Conservation (phyloP, 2,797 vertebrate genomes). For the Dermochelys coriacea region DNA sequence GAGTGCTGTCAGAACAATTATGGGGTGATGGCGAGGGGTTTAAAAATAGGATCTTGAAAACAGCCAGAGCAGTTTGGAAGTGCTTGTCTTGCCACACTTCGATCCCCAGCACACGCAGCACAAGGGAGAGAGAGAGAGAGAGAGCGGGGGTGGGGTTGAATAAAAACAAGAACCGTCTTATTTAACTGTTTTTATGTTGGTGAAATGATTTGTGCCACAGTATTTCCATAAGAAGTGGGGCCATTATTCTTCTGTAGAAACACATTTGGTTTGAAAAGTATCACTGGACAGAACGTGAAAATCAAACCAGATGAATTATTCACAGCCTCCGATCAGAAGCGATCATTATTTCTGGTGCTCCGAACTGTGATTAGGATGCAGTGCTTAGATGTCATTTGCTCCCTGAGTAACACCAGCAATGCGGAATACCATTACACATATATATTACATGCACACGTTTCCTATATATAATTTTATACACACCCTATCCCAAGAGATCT, state of each 20-base stretch:
- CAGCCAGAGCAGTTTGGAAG: constrained; percentile 29
- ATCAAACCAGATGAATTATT: constrained; percentile 86
- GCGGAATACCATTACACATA: constrained; percentile 63
- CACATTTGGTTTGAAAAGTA: constrained; percentile 86
- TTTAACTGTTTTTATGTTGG: constrained; percentile 83
- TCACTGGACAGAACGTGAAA: constrained; percentile 82
- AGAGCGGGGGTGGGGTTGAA: constrained; percentile 40
- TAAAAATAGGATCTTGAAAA: not conserved
- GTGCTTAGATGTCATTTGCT: constrained; percentile 82
- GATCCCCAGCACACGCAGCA: not conserved
- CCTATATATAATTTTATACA: constrained; percentile 72
- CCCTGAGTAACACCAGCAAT: constrained; percentile 71
- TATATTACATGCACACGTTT: constrained; percentile 25
- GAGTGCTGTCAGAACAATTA: constrained; percentile 26
- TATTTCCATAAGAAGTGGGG: constrained; percentile 86
- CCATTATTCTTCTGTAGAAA: constrained; percentile 86
- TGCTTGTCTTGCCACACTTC: constrained; percentile 34
- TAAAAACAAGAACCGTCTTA: constrained; percentile 77
- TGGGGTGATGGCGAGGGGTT: constrained; percentile 42
- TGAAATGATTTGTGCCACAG: constrained; percentile 83
- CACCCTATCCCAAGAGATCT: constrained; percentile 54
- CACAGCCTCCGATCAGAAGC: constrained; percentile 83
- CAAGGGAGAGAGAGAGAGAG: not conserved
- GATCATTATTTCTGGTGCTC: constrained; percentile 86
- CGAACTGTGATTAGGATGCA: constrained; percentile 85